Evolutionary conservation across 2,888 invertebrate genomes (phyloP), one percentile per base, ranked within the genome.

Genomic region (Drosophila kuntzei): DNA sequence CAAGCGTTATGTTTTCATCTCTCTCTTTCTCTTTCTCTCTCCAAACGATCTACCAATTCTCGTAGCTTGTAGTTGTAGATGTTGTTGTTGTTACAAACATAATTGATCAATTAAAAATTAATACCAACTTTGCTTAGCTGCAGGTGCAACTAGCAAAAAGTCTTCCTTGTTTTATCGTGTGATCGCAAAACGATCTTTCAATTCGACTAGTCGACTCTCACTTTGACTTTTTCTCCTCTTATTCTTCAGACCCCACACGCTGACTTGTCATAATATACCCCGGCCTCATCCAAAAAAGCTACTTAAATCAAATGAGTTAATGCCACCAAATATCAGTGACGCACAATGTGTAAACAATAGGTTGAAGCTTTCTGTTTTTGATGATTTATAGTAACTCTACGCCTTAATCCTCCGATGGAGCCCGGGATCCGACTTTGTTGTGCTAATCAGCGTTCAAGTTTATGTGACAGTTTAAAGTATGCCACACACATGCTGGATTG

Each of bases 401-500:
- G 55, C 66, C 70, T 55, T 74, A 74, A 80, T 78, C 85, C 85
- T 78, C 65, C 68, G 18, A 51, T 60, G 34, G 44, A 27, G 44
- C 16, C 46, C 34, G 58, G 27, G 14, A 47, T 61, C 65, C 87
- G 85, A 84, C 89, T 89, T 86, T 86, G 89, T 86, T 86, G 89
- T 86, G 86, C 89, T 86, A 86, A 86, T 86, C 89, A 86, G 89
- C 74, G 76, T 88, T 86, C 87, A 87, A 89, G 88, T 86, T 86
- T 86, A 86, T 86, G 86, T 86, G 86, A 86, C 86, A 88, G 88
- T 88, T 86, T 89, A 88, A 80, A 88, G 79, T 76, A 83, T 75
- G 89, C 86, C 86, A 86, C 86, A 86, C 86, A 80, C 89, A 80
- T 65, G 54, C 59, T 51, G 29, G 53, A 25, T 41, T 29, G 22